Conservation (phyloP, 2,797 vertebrate genomes). For the Channallabes apus region DNA sequence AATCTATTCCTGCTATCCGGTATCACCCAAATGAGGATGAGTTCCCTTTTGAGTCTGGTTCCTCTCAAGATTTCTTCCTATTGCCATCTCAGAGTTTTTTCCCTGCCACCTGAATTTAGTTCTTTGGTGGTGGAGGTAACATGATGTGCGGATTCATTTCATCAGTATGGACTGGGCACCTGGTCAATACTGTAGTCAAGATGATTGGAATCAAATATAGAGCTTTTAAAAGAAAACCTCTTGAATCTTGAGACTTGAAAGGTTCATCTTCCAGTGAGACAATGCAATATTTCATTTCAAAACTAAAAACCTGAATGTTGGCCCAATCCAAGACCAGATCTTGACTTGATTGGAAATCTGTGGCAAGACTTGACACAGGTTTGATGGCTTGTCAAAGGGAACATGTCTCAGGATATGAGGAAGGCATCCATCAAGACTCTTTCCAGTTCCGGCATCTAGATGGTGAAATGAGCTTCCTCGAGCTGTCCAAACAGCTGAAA, state of each 20-base stretch:
- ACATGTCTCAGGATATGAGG: no score
- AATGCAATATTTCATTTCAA: background rate
- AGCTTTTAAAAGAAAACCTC: background rate
- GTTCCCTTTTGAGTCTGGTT: no score
- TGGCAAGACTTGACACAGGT: background rate
- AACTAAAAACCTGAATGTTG: background rate
- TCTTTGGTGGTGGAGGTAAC: background rate
- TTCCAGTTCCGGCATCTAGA: no score
- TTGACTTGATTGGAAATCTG: background rate
- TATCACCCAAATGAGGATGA: no score
- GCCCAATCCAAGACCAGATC: background rate
- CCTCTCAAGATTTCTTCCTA: no score
- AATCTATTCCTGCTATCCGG: no score
- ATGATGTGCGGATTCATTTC: background rate
- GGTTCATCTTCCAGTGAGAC: background rate
- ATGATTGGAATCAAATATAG: background rate
- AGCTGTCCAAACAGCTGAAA: no score
- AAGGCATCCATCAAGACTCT: no score
- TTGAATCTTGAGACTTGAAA: background rate
- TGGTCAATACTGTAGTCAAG: background rate
- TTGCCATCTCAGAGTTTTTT: no score
- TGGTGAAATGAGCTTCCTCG: no score
- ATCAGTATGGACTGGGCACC: background rate
- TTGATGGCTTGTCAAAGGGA: no score
- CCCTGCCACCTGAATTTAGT: no score